Evolutionary conservation across 2,888 invertebrate species (phyloP).

Genomic region (Silvanus unidentatus): DNA sequence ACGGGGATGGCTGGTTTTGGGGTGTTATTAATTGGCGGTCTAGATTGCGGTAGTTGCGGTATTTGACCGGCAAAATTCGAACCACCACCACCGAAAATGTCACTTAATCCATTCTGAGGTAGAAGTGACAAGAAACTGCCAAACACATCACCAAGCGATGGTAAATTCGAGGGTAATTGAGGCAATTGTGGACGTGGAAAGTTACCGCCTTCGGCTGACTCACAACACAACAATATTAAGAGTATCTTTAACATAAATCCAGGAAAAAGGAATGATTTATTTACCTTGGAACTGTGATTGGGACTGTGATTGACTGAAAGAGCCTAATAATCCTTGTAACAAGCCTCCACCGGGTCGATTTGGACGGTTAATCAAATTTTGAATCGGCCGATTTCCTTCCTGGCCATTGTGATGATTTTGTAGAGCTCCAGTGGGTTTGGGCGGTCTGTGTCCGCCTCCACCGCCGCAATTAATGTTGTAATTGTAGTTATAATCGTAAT

Average conservation of each 20-base stretch:
- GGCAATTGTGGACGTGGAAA: background rate
- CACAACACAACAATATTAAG: too few species aligned
- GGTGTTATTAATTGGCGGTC: background rate
- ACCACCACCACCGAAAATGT: background rate
- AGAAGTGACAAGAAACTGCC: background rate
- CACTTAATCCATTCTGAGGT: too few species aligned
- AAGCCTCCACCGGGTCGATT: slow-evolving; percentile 8
- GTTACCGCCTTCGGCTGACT: too few species aligned
- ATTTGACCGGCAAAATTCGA: background rate
- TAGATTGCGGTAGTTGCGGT: background rate
- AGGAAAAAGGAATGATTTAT: too few species aligned
- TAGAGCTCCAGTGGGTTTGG: background rate
- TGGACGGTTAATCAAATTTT: background rate
- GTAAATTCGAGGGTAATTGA: background rate
- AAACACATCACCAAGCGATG: background rate
- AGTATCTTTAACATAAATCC: too few species aligned
- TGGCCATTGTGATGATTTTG: background rate
- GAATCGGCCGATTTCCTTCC: background rate
- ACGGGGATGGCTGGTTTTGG: background rate
- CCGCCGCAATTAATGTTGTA: slow-evolving; percentile 31
- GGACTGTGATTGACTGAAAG: slow-evolving; percentile 8
- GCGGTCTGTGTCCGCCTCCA: slow-evolving; percentile 6
- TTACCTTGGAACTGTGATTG: slow-evolving; percentile 12
- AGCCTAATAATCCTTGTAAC: slow-evolving; percentile 6
- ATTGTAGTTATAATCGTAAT: slow-evolving; percentile 32